Percentiles rank a stretch among this genome's conserved stretches.
Evolutionary conservation across 2,888 invertebrate genomes (phyloP).

Genomic region (Agrochola circellaris): DNA sequence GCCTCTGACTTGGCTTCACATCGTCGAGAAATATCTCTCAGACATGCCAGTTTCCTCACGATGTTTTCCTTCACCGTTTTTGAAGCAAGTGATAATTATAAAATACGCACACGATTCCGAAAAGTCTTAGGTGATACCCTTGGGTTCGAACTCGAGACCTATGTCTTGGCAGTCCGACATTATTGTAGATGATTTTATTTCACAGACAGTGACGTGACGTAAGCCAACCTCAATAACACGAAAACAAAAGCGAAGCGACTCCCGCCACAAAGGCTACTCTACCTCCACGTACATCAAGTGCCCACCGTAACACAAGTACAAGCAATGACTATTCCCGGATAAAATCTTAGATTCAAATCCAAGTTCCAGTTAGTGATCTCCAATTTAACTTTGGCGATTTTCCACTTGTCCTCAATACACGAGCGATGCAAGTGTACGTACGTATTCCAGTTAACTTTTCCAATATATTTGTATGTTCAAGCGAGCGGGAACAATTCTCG

Average conservation of each 20-base stretch:
- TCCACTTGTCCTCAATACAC: constrained; percentile 69
- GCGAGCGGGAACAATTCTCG: constrained; percentile 61
- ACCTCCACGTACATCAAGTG: constrained; percentile 41
- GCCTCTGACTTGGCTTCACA: too few species aligned
- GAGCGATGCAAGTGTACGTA: constrained; percentile 67
- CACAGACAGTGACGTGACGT: too few species aligned
- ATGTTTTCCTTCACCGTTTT: too few species aligned
- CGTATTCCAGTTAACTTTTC: constrained; percentile 73
- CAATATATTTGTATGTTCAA: constrained; percentile 76
- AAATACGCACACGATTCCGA: too few species aligned
- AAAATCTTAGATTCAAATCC: constrained; percentile 73
- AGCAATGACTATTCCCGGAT: constrained; percentile 42
- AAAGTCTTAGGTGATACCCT: too few species aligned
- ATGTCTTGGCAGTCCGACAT: too few species aligned
- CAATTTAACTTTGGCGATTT: constrained; percentile 84
- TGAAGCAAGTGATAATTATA: too few species aligned
- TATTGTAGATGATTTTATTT: too few species aligned
- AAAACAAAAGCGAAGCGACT: constrained; percentile 1
- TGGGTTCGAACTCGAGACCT: too few species aligned
- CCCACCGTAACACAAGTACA: constrained; percentile 17
- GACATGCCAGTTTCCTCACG: too few species aligned
- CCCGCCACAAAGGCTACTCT: not conserved
- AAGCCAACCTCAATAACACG: not conserved
- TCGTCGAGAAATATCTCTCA: too few species aligned
- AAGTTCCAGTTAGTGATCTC: constrained; percentile 75